A percentile compares a stretch with the other conserved stretches of the same genome.
Evolutionary conservation across 2,888 invertebrate genomes (phyloP).

Genomic region (Muscina levida): DNA sequence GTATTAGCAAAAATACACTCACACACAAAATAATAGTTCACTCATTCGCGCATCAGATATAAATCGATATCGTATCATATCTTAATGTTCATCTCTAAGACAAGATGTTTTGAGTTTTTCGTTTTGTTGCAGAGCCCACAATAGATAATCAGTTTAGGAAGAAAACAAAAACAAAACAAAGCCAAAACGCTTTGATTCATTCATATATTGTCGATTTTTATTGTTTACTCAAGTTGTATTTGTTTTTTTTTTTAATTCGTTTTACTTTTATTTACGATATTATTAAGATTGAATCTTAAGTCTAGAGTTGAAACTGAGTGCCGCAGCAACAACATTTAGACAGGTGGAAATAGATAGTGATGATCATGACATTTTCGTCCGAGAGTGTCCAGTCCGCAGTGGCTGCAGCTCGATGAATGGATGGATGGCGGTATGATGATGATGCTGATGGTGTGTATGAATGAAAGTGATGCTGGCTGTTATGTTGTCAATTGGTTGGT

Average conservation of each 20-base stretch:
- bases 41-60: slow-evolving; percentile 36
- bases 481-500: slow-evolving; percentile 28
- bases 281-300: slow-evolving; percentile 36
- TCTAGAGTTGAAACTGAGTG: slow-evolving; percentile 44
- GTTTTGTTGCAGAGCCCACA: background rate
- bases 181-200: background rate
- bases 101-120: slow-evolving; percentile 25
- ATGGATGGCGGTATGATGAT: no score
- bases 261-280: background rate
- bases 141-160: slow-evolving; percentile 18
- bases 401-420: slow-evolving; percentile 21
- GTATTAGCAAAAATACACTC: slow-evolving; percentile 41
- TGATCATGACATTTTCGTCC: slow-evolving; percentile 34
- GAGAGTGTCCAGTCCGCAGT: background rate
- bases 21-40: background rate
- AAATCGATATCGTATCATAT: slow-evolving; percentile 54
- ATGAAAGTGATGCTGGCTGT: slow-evolving; percentile 54
- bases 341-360: slow-evolving; percentile 61
- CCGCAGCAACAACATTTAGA: slow-evolving; percentile 45
- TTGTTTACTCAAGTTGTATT: slow-evolving; percentile 34
- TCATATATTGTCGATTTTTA: slow-evolving; percentile 21
- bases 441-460: slow-evolving; percentile 35
- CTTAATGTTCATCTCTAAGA: slow-evolving; percentile 53
- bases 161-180: background rate
- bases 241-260: background rate